Base-by-base conservation (phyloP, 1,140 invertebrate genomes). In the Meteorus sp. region DNA sequence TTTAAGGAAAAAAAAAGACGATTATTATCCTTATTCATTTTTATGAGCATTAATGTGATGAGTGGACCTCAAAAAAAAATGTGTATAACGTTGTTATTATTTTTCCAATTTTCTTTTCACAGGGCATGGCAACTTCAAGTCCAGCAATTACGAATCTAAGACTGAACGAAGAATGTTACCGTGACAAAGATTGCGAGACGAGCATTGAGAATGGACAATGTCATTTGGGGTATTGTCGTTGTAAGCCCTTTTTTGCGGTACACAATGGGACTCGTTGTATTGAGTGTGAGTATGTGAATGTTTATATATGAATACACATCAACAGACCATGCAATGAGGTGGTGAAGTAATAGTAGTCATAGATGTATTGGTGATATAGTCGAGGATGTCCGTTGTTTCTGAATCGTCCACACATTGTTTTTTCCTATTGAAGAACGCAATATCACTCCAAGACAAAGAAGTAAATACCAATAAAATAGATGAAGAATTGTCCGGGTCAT, bases 171-270 rank as follows among this genome's bases (percentile, higher is more conserved):
- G 69, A 69, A 48, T 83, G 81, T 56, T 65, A 66, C 48, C 76
- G 74, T 13, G 83, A 84, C 62, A 73, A 75, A 62, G 85, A 88
- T 33, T 88, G 87, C 73, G 75, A 78, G 56, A 74, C 81, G 39
- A 74, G 73, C 33, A 82, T 84, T 55, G 43, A 70, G 22, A 79
- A 83, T 56, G 82, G 85, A 44, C 82, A 82, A 20, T 89, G 87
- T 70, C 69, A 81, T 43, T 75, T 78, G 57, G 86, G 86, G 43
- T 77, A 80, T 66, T 89, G 87, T 72, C 79, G 83, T 23, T 89
- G 87, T 71, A 81, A 83, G 63, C 84, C 87, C 22, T 89, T 85
- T 68, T 88, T 82, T 69, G 87, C 87, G 1, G 79, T 79, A 65
- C 81, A 85, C 68, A 87, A 89, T 71, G 76, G 76, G 37, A 86